Conservation (phyloP, 2,888 invertebrate species). For the Nowickia ferox region DNA sequence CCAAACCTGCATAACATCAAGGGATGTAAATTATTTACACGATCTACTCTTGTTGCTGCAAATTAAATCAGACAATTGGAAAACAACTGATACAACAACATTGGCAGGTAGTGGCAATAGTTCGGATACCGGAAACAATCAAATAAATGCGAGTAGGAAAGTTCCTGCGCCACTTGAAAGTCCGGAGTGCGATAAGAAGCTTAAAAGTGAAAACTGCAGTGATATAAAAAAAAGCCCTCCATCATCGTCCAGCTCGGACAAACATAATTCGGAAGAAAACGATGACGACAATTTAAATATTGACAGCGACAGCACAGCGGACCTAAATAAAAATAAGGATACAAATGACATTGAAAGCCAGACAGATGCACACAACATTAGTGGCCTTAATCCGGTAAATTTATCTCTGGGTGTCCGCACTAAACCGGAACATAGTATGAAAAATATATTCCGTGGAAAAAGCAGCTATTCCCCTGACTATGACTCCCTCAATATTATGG, state of each 20-base stretch:
- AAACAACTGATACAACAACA: constrained; percentile 84
- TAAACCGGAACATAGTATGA: constrained; percentile 83
- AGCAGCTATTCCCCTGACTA: constrained; percentile 72
- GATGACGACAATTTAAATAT: constrained; percentile 68
- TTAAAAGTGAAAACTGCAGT: constrained; percentile 64
- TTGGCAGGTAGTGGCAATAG: constrained; percentile 73
- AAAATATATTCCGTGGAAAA: constrained; percentile 74
- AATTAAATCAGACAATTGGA: constrained; percentile 92
- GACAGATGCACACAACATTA: constrained; percentile 59
- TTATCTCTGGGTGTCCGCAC: constrained; percentile 87
- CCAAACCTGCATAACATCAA: constrained; percentile 86
- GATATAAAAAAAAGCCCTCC: constrained; percentile 65
- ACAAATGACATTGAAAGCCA: constrained; percentile 54
- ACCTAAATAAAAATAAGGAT: constrained; percentile 61
- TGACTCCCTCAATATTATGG: constrained; percentile 70
- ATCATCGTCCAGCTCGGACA: constrained; percentile 62
- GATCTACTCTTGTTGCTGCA: constrained; percentile 92
- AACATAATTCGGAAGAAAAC: constrained; percentile 58
- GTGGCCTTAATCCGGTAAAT: constrained; percentile 90
- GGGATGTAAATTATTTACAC: constrained; percentile 91
- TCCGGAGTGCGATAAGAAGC: constrained; percentile 56
- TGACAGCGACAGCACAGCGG: constrained; percentile 68
- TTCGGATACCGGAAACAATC: constrained; percentile 19
- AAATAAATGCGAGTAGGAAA: constrained; percentile 50
- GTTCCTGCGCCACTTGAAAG: constrained; percentile 44